These are phyloP conservation scores for Takifugu bimaculatus DNA, from an alignment of 2,113 vertebrate genomes.

Conservation along the genomic window DNA sequence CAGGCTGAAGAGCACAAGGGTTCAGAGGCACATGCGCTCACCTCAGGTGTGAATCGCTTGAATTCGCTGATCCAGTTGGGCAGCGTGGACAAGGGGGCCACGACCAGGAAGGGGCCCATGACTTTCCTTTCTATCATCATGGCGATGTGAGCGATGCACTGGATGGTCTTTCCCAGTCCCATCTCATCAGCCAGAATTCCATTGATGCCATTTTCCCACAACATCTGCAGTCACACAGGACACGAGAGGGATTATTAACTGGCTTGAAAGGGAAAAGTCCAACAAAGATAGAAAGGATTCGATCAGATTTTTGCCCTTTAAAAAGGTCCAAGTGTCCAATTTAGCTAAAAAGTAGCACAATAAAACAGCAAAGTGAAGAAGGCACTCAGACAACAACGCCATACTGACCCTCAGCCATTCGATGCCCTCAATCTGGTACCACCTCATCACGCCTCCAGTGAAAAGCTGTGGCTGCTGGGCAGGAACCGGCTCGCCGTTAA, in stretches of 20 bases:
- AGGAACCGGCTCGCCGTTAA: slow-evolving; percentile 85
- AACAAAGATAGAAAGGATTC: too few relatives aligned
- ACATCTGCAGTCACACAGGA: slow-evolving; percentile 78
- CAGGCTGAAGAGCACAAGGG: not conserved
- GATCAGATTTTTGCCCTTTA: too few relatives aligned
- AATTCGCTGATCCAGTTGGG: slow-evolving; percentile 98
- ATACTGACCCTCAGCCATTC: slow-evolving; percentile 83
- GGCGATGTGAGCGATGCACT: slow-evolving; percentile 94
- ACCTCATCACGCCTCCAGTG: slow-evolving; percentile 91
- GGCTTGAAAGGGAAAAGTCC: too few relatives aligned
- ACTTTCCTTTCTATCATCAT: slow-evolving; percentile 98
- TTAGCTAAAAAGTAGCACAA: too few relatives aligned
- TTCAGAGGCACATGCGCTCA: slow-evolving; percentile 40
- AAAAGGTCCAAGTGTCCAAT: too few relatives aligned
- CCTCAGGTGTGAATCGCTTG: slow-evolving; percentile 91
- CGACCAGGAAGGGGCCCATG: slow-evolving; percentile 91
- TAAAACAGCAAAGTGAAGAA: too few relatives aligned
- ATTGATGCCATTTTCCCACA: slow-evolving; percentile 99
- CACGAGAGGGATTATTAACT: not conserved
- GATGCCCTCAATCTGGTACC: slow-evolving; percentile 98
- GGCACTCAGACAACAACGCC: not conserved
- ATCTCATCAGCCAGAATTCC: slow-evolving; percentile 98
- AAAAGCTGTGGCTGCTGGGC: slow-evolving; percentile 88
- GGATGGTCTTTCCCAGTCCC: slow-evolving; percentile 96
- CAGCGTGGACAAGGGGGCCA: slow-evolving; percentile 93